These are phyloP conservation scores for Sthenelais limicola DNA, from an alignment of 2,888 invertebrate genomes.

Conservation along the genomic window DNA sequence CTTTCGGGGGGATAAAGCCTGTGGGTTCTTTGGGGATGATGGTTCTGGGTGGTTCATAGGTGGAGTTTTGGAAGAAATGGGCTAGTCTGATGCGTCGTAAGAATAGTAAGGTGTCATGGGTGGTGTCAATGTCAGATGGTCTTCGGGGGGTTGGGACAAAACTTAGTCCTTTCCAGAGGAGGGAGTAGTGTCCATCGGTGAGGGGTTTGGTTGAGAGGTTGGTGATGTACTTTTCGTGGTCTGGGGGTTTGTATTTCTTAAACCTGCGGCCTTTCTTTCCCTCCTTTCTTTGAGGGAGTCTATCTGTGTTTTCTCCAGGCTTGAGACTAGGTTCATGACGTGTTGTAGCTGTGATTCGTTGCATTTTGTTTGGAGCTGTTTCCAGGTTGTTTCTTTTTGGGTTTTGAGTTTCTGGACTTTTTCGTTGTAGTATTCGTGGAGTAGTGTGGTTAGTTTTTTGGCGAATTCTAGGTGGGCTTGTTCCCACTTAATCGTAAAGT, in stretches of 20 bases:
- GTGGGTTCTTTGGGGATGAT: neutral
- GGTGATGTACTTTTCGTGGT: neutral
- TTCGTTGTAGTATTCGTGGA: no score
- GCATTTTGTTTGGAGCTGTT: no score
- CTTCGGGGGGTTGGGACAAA: neutral
- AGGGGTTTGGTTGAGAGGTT: conserved; percentile 12
- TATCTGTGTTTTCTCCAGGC: no score
- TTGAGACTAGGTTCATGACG: no score
- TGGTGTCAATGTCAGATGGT: neutral
- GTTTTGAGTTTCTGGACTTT: no score
- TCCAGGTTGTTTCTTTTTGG: no score
- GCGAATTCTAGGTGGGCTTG: no score
- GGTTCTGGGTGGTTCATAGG: neutral
- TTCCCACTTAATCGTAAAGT: no score
- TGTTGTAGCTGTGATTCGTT: no score
- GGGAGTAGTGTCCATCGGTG: neutral
- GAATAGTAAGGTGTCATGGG: conserved; percentile 7
- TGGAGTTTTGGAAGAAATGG: neutral
- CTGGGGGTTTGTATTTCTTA: no score
- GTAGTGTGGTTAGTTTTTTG: no score
- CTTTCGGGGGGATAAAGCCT: neutral
- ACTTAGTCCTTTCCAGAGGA: neutral
- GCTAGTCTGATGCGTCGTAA: neutral
- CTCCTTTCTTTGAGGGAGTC: no score
- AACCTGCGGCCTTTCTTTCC: neutral